Percentiles rank a stretch among this genome's conserved stretches.
Evolutionary conservation across 2,888 invertebrate genomes (phyloP).

Genomic region (Chrysolina haemoptera): DNA sequence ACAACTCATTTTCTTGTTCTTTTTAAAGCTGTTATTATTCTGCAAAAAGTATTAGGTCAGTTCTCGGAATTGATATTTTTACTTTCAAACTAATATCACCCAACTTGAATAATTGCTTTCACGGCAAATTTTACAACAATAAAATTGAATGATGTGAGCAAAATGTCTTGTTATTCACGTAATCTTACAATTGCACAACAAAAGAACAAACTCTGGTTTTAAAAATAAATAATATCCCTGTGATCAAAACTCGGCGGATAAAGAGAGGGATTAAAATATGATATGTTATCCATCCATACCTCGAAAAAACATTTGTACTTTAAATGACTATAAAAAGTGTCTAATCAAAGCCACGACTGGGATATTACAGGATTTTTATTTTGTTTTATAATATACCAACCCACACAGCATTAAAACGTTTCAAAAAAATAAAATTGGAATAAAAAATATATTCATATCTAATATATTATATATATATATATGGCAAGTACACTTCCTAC

Average conservation of each 20-base stretch:
- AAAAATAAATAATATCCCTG: constrained; percentile 48
- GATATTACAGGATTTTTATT: constrained; percentile 51
- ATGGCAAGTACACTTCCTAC: constrained; percentile 54
- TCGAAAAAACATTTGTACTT: constrained; percentile 81
- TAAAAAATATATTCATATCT: constrained; percentile 54
- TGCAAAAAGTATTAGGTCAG: too few relatives aligned
- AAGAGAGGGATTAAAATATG: constrained; percentile 56
- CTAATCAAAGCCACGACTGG: constrained; percentile 59
- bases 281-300: constrained; percentile 68
- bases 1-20: too few relatives aligned
- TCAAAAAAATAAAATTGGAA: constrained; percentile 55
- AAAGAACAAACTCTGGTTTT: constrained; percentile 26
- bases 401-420: constrained; percentile 52
- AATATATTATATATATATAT: constrained; percentile 33
- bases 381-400: constrained; percentile 47
- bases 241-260: constrained; percentile 48
- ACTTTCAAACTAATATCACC: too few relatives aligned
- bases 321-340: constrained; percentile 79
- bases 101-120: too few relatives aligned
- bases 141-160: background rate
- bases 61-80: too few relatives aligned
- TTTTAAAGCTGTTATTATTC: too few relatives aligned
- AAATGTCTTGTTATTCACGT: constrained; percentile 20
- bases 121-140: too few relatives aligned
- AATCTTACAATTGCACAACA: constrained; percentile 22